Conservation (phyloP, 2,888 invertebrate genomes). For the Eurois occulta region DNA sequence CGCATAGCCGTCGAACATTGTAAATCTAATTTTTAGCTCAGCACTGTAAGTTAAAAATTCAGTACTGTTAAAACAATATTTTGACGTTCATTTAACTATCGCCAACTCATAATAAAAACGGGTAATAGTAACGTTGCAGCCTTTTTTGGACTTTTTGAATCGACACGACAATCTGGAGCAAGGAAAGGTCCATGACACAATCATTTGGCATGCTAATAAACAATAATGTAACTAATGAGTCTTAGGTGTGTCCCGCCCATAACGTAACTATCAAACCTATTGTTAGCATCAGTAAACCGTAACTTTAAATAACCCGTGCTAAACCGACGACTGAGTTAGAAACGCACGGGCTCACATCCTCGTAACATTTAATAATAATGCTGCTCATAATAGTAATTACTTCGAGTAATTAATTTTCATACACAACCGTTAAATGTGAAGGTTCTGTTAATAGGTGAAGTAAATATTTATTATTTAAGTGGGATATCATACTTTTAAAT, state of each 20-base stretch:
- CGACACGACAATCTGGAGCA: background rate
- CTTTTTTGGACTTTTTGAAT: background rate
- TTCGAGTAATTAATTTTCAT: constrained; percentile 58
- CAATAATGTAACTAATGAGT: background rate
- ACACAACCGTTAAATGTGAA: constrained; percentile 42
- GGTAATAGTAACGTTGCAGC: background rate
- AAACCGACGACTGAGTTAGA: constrained; percentile 15
- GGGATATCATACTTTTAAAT: constrained; percentile 4
- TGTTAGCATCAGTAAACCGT: constrained; percentile 6
- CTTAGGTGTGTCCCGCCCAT: background rate
- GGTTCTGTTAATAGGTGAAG: constrained; percentile 29
- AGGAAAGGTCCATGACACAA: background rate
- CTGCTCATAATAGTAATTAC: constrained; percentile 51
- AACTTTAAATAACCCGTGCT: constrained; percentile 23
- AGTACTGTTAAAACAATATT: background rate
- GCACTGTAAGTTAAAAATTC: background rate
- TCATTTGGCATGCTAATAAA: background rate
- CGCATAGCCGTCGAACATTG: background rate
- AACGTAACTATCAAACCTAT: background rate
- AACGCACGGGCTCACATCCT: constrained; percentile 26
- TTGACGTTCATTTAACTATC: background rate
- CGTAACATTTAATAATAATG: constrained; percentile 60
- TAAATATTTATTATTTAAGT: constrained; percentile 38
- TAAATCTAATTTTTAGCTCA: no score
- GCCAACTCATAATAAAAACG: background rate